Evolutionary conservation across 1,140 invertebrate species (phyloP).

Genomic region (Bombus confusus): DNA sequence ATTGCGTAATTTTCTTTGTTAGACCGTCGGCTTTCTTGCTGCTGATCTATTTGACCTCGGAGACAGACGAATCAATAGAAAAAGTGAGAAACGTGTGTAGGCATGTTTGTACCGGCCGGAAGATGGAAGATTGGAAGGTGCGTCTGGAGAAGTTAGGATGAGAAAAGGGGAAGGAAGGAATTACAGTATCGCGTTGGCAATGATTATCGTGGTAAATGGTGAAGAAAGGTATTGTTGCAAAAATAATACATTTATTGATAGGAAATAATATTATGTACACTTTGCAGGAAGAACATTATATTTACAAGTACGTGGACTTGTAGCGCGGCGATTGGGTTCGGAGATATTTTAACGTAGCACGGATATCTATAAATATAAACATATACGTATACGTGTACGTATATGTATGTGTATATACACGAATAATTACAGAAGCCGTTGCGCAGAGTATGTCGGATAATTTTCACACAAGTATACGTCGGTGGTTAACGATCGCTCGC

Average conservation of each 20-base stretch:
- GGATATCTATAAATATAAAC: conserved; percentile 3
- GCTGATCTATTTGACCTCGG: no score
- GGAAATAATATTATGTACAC: neutral
- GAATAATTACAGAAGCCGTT: neutral
- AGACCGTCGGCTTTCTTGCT: no score
- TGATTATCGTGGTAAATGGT: neutral
- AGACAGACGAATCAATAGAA: accelerated
- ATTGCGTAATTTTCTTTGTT: no score
- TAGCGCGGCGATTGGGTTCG: neutral
- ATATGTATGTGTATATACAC: no score
- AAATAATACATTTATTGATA: conserved; percentile 8
- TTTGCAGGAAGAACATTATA: neutral
- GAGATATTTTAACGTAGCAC: neutral
- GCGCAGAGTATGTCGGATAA: neutral
- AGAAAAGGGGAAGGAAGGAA: no score
- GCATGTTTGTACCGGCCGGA: no score
- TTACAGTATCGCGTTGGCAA: no score
- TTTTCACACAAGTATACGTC: neutral
- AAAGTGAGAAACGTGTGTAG: no score
- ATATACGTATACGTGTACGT: neutral
- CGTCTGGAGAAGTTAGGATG: no score
- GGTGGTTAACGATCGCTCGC: no score
- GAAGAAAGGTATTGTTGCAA: neutral
- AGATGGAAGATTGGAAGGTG: no score
- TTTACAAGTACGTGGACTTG: neutral